A percentile compares a stretch with the other conserved stretches of the same genome.
These are phyloP conservation scores for Napeogenes sylphis DNA, from an alignment of 2,888 invertebrate species.

Conservation along the genomic window DNA sequence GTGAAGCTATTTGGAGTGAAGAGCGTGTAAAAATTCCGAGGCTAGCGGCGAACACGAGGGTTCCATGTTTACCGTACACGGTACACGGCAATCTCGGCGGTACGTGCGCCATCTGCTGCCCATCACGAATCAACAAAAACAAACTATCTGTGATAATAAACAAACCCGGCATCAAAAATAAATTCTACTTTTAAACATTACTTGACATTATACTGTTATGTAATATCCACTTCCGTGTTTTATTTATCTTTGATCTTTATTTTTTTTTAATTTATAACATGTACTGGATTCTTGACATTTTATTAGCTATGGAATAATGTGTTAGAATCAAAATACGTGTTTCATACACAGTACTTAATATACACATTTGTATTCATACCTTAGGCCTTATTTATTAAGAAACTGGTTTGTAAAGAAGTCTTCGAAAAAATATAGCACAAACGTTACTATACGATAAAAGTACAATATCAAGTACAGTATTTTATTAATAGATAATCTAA, in stretches of 20 bases:
- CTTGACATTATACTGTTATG: slow-evolving; percentile 27
- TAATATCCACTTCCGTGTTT: slow-evolving; percentile 9
- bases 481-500: too few species aligned
- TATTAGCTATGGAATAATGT: too few species aligned
- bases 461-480: too few species aligned
- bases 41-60: slow-evolving; percentile 44
- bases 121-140: slow-evolving; percentile 69
- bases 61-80: slow-evolving; percentile 57
- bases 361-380: too few species aligned
- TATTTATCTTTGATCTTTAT: neutral
- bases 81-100: slow-evolving; percentile 43
- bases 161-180: slow-evolving; percentile 63
- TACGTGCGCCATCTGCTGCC: slow-evolving; percentile 69
- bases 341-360: too few species aligned
- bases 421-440: too few species aligned
- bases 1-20: slow-evolving; percentile 50
- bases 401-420: too few species aligned
- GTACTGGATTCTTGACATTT: too few species aligned
- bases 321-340: too few species aligned
- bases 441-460: too few species aligned
- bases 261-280: too few species aligned
- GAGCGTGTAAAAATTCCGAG: slow-evolving; percentile 54
- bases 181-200: slow-evolving; percentile 51
- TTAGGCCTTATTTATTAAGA: too few species aligned
- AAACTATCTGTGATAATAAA: slow-evolving; percentile 70